Evolutionary conservation across 2,888 invertebrate genomes (phyloP).

Genomic region (Onthophagus sagittarius): DNA sequence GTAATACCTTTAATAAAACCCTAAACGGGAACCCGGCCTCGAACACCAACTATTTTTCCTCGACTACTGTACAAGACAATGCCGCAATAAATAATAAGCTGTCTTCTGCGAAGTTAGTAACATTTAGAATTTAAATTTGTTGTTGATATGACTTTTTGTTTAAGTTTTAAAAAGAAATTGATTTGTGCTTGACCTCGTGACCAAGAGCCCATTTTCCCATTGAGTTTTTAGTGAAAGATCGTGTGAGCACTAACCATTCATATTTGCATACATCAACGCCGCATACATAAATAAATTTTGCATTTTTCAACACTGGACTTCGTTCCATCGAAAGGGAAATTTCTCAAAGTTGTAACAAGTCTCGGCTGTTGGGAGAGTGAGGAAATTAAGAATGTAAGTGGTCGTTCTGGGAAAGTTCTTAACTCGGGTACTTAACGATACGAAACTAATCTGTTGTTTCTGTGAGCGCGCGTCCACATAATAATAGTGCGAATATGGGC

Average conservation of each 20-base stretch:
- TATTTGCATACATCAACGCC: conserved; percentile 13
- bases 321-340: neutral
- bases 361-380: neutral
- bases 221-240: conserved; percentile 2
- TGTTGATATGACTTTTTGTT: neutral
- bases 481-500: neutral
- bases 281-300: conserved; percentile 12
- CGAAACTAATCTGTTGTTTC: neutral
- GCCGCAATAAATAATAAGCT: neutral
- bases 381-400: neutral
- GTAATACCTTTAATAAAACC: neutral
- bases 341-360: neutral
- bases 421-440: neutral
- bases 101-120: neutral
- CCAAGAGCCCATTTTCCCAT: neutral
- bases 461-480: neutral
- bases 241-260: conserved; percentile 9
- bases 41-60: neutral
- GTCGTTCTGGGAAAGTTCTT: neutral
- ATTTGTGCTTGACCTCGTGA: conserved; percentile 1
- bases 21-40: neutral
- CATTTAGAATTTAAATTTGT: neutral
- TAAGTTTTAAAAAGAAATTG: neutral
- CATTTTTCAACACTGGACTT: conserved; percentile 6
- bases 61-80: neutral